Base-by-base conservation (phyloP, 2,113 vertebrate genomes). In the Stictonetta naevosa region DNA sequence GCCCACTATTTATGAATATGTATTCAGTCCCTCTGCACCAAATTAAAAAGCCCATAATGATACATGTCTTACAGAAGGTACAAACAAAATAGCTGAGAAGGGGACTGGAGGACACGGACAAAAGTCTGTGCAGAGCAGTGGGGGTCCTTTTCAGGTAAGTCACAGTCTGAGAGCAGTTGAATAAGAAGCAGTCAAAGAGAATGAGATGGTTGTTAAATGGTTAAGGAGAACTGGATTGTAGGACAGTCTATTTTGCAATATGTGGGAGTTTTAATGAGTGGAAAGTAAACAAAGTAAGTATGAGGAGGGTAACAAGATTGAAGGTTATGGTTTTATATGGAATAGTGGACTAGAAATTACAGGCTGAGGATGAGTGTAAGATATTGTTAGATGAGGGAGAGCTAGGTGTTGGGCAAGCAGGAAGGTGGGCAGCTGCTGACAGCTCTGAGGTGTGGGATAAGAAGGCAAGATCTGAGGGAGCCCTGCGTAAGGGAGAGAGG, bases 251-350 rank as follows among this genome's bases (percentile, higher is more conserved):
- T 95, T 95, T 87, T 71, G 44, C 76, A 85, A 20, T 91, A 78
- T 66, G 91, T 94, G 62, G 95, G 90, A 85, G 84, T 92, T 94
- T 59, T 97, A 94, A 91, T 94, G 92, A 88, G 82, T 91, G 88
- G 96, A 90, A 94, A 74, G 90, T 92, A 92, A 82, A 92, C 75
- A 79, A 87, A 94, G 90, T 88, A 5, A 90, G 36, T 55, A 68
- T 60, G 80, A 92, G 69, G 46, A 91, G 31, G 3, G 3, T 78
- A 91, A 44, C 66, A 95, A 87, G 68, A 92, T 78, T 92, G 92
- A 95, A 95, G 95, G 91, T 93, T 89, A 92, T 78, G 69, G 73
- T 91, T 96, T 97, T 91, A 67, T 89, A 76, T 85, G 78, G 90
- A 82, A 73, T 79, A 74, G 79, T 9, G 0, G 60, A 46, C 72